Conservation (phyloP, 2,888 invertebrate species). For the Ctenicera cuprea region DNA sequence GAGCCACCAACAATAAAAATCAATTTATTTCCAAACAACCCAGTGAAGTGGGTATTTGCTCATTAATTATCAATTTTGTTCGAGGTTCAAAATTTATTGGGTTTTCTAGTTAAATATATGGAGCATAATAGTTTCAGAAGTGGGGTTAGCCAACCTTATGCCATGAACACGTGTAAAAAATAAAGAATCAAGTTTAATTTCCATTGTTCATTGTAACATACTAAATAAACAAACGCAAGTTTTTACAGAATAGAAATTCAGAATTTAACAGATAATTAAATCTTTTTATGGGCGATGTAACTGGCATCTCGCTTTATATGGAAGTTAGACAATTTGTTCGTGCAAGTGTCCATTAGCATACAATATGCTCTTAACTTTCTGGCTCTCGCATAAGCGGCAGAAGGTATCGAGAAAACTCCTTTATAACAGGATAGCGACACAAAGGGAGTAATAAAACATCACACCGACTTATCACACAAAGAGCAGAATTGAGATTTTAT, state of each 20-base stretch:
- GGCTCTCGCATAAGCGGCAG: constrained; percentile 39
- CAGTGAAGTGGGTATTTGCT: too few species aligned
- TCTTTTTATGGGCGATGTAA: constrained; percentile 40
- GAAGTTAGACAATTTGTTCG: constrained; percentile 52
- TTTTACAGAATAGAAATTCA: not conserved
- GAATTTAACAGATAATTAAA: constrained; percentile 47
- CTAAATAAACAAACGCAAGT: not conserved
- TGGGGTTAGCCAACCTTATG: too few species aligned
- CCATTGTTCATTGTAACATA: not conserved
- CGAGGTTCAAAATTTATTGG: too few species aligned
- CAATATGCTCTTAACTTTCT: constrained; percentile 51
- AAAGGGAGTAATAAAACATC: constrained; percentile 47
- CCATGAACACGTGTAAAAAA: too few species aligned
- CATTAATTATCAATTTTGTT: too few species aligned
- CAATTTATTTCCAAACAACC: too few species aligned
- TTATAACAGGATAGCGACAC: constrained; percentile 40
- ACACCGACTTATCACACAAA: constrained; percentile 49
- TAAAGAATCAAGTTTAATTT: too few species aligned
- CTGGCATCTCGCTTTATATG: constrained; percentile 45
- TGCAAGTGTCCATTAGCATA: constrained; percentile 51
- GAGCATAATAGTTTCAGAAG: too few species aligned
- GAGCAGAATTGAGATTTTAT: constrained; percentile 49
- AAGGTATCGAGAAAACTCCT: constrained; percentile 37
- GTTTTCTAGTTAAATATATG: too few species aligned
- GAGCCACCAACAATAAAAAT: too few species aligned